Evolutionary conservation across 2,888 invertebrate genomes (phyloP).

Genomic region (Epiperipatus broadwayi): DNA sequence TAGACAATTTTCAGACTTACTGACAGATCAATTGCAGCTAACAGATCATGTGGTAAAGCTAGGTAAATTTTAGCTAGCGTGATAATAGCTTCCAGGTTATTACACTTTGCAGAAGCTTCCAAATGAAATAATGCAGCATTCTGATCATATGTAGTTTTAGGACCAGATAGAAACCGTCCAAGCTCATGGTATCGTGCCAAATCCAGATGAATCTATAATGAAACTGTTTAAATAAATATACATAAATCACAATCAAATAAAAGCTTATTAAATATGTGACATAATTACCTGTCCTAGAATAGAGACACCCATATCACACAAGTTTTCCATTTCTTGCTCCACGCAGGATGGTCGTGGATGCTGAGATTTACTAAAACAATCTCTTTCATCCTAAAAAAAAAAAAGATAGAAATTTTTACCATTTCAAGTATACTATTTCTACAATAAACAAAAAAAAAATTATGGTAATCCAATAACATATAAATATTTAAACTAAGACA

Average conservation of each 20-base stretch:
- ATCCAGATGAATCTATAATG: constrained; percentile 33
- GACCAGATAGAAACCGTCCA: constrained; percentile 29
- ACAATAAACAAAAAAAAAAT: no score
- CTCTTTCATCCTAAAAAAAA: no score
- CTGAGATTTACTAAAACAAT: no score
- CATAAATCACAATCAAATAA: constrained; percentile 4
- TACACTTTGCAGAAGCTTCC: constrained; percentile 34
- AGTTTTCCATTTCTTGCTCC: constrained; percentile 26
- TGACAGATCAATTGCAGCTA: constrained; percentile 29
- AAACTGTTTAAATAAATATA: background rate
- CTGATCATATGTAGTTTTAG: constrained; percentile 29
- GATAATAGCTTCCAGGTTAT: constrained; percentile 33
- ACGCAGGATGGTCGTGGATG: constrained; percentile 31
- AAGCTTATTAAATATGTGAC: constrained; percentile 11
- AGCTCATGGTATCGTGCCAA: constrained; percentile 37
- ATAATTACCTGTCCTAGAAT: constrained; percentile 31
- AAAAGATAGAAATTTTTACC: no score
- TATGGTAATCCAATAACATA: no score
- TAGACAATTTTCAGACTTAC: no score
- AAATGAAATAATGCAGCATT: constrained; percentile 36
- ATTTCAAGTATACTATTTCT: no score
- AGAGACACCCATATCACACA: constrained; percentile 25
- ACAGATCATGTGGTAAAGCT: constrained; percentile 32
- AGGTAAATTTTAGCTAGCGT: constrained; percentile 33
- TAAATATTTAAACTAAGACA: no score